Evolutionary conservation across 2,888 invertebrate species (phyloP).

Genomic region (Tachina grossa): DNA sequence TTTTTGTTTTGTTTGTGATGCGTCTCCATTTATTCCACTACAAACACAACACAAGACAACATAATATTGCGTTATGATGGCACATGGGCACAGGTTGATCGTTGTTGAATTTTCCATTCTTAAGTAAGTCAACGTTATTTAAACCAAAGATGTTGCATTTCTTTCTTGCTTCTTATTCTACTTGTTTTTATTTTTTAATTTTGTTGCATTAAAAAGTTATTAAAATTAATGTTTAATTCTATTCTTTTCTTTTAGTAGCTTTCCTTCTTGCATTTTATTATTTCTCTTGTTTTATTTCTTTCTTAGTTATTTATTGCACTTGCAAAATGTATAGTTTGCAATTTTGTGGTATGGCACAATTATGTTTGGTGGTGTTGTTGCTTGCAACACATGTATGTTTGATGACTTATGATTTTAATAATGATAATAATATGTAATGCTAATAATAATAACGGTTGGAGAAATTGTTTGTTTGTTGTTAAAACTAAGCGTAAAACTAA

Average conservation of each 20-base stretch:
- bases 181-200: not conserved
- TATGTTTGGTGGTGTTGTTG: constrained; percentile 6
- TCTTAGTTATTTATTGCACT: constrained; percentile 15
- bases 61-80: constrained; percentile 35
- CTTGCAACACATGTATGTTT: constrained; percentile 35
- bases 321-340: constrained; percentile 28
- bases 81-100: constrained; percentile 38
- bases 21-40: constrained; percentile 1
- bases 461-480: constrained; percentile 61
- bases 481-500: constrained; percentile 67
- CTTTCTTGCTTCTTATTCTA: not conserved
- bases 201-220: constrained; percentile 5
- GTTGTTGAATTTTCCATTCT: constrained; percentile 25
- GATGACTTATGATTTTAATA: constrained; percentile 26
- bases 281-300: not conserved
- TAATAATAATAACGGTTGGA: constrained; percentile 58
- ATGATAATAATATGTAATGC: constrained; percentile 14
- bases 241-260: constrained; percentile 2
- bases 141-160: constrained; percentile 38
- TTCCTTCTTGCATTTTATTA: not conserved
- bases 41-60: constrained; percentile 33
- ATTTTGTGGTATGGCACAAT: constrained; percentile 17
- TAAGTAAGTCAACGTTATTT: constrained; percentile 21
- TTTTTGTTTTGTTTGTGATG: not conserved
- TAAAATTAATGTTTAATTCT: not conserved